A percentile compares a stretch with the other conserved stretches of the same genome.
These are phyloP conservation scores for Anoplopoma fimbria DNA, from an alignment of 2,113 vertebrate species.

Conservation along the genomic window DNA sequence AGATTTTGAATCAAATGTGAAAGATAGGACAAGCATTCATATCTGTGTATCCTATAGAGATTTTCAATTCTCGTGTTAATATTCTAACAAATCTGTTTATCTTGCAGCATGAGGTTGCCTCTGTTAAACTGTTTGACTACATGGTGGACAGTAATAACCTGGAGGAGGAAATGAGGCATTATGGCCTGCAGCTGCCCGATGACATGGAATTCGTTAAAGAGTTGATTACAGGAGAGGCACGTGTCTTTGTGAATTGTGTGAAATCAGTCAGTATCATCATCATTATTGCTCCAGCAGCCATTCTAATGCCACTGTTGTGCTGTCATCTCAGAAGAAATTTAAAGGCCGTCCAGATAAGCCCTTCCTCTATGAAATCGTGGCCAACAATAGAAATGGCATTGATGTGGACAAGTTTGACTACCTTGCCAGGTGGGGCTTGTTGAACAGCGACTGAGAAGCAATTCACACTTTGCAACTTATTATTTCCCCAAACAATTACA, in stretches of 20 bases:
- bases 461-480: neutral
- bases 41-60: no score
- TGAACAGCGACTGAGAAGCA: neutral
- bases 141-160: conserved; percentile 85
- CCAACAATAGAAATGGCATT: conserved; percentile 91
- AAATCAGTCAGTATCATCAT: neutral
- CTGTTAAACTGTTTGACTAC: conserved; percentile 90
- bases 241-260: neutral
- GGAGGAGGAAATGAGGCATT: conserved; percentile 67
- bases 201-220: conserved; percentile 92
- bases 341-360: conserved; percentile 81
- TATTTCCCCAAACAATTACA: neutral
- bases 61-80: no score
- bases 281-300: neutral
- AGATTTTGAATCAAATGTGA: no score
- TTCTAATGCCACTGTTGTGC: neutral
- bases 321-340: conserved; percentile 79
- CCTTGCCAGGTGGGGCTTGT: conserved; percentile 88
- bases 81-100: conserved; percentile 4
- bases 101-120: conserved; percentile 88
- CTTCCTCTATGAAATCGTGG: conserved; percentile 94
- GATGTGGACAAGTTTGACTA: conserved; percentile 98
- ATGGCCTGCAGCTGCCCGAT: conserved; percentile 81
- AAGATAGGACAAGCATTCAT: no score
- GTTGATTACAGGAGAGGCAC: conserved; percentile 77